These are phyloP conservation scores for Oikopleura albicans DNA, from an alignment of 23 tunicate species.

Conservation along the genomic window DNA sequence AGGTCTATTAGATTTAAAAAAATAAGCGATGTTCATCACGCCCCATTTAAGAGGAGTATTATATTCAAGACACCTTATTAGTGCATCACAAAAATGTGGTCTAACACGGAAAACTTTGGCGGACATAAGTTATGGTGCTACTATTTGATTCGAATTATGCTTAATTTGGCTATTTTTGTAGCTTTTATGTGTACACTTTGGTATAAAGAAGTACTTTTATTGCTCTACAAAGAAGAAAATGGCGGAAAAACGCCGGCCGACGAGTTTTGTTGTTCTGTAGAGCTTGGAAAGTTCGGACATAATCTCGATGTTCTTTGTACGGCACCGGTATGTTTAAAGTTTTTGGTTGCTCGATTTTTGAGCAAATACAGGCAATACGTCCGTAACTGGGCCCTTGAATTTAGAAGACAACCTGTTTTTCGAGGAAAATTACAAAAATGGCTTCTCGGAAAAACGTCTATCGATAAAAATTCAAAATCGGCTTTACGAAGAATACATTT, in stretches of 20 bases:
- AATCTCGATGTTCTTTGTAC: neutral
- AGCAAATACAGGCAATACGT: too few relatives aligned
- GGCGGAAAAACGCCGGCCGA: neutral
- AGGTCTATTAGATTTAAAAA: too few relatives aligned
- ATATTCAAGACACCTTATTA: neutral
- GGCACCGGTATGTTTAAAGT: constrained; percentile 1
- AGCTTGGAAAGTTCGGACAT: neutral
- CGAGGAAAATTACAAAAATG: too few relatives aligned
- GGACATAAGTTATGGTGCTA: neutral
- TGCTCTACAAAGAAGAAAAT: too few relatives aligned
- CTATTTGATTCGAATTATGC: neutral
- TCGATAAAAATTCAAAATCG: too few relatives aligned
- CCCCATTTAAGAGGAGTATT: too few relatives aligned
- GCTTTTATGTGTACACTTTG: neutral
- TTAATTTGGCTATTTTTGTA: neutral
- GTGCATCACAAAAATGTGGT: neutral
- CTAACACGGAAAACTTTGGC: neutral
- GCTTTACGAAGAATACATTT: too few relatives aligned
- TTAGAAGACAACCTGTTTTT: too few relatives aligned
- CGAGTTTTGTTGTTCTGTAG: neutral
- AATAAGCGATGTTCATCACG: too few relatives aligned
- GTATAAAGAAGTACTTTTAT: neutral
- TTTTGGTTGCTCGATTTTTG: too few relatives aligned
- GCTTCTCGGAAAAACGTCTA: too few relatives aligned
- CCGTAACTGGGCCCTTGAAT: too few relatives aligned